A percentile compares a stretch with the other conserved stretches of the same genome.
These are phyloP conservation scores for Tribolium castaneum DNA, from an alignment of 1,140 invertebrate genomes.

Conservation along the genomic window DNA sequence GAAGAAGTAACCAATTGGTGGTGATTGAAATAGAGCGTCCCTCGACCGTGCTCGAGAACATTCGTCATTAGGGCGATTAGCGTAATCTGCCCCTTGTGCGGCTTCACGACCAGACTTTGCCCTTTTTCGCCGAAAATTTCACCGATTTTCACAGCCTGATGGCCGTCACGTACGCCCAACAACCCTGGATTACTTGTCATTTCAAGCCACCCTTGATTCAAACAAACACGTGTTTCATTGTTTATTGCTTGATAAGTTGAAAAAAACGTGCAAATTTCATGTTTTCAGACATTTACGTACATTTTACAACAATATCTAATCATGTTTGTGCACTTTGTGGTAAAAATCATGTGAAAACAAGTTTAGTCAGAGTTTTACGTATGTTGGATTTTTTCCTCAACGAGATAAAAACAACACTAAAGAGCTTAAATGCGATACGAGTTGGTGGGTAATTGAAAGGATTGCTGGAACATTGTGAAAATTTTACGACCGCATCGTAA, in stretches of 20 bases:
- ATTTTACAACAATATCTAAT: neutral
- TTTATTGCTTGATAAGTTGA: too few relatives aligned
- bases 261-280: too few relatives aligned
- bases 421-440: neutral
- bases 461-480: neutral
- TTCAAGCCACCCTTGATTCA: too few relatives aligned
- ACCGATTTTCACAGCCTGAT: too few relatives aligned
- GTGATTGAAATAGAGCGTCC: neutral
- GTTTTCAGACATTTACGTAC: too few relatives aligned
- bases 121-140: too few relatives aligned
- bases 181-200: too few relatives aligned
- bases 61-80: neutral
- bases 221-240: too few relatives aligned
- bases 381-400: neutral
- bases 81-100: neutral
- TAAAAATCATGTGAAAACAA: neutral
- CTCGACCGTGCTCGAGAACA: neutral
- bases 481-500: neutral
- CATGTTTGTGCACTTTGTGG: neutral
- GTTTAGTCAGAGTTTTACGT: neutral
- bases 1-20: neutral
- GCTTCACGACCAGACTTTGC: neutral
- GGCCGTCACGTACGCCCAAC: too few relatives aligned
- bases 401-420: neutral
- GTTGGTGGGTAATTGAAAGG: too few relatives aligned